phyloP scores from a whole-genome alignment of 2,113 vertebrate genomes.

The Ammodytes dubius region DNA sequence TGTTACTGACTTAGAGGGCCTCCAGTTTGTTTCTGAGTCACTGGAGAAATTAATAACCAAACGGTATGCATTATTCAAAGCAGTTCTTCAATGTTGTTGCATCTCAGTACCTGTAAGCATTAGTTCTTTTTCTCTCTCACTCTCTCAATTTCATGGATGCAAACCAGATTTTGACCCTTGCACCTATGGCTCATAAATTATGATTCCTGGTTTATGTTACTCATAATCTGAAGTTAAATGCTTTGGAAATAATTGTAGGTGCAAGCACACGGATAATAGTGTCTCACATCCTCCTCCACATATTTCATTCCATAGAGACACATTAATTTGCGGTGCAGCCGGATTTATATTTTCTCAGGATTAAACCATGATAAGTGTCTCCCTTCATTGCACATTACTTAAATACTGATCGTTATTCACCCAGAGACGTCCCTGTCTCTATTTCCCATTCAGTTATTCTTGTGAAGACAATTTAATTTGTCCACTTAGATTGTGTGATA shows the following conservation, averaged over 20 bases:
- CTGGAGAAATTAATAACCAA: constrained; percentile 61
- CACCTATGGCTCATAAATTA: constrained; percentile 75
- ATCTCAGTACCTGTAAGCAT: constrained; percentile 51
- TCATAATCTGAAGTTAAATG: constrained; percentile 65
- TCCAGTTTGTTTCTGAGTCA: constrained; percentile 65
- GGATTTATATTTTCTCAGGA: constrained; percentile 51
- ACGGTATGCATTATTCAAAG: constrained; percentile 65
- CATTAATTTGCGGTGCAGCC: constrained; percentile 25
- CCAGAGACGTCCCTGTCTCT: constrained; percentile 33
- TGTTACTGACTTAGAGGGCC: constrained; percentile 44
- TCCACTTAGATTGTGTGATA: background rate
- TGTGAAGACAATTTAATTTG: constrained; percentile 28
- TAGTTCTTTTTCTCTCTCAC: constrained; percentile 3
- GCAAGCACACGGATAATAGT: constrained; percentile 37
- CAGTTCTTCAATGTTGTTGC: constrained; percentile 52
- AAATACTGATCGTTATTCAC: constrained; percentile 51
- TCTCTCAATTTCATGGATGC: constrained; percentile 74
- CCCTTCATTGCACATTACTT: background rate
- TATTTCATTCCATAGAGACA: constrained; percentile 63
- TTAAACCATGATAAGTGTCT: constrained; percentile 56
- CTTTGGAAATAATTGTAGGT: constrained; percentile 58
- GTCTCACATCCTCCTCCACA: constrained; percentile 51
- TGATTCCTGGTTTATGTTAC: constrained; percentile 72
- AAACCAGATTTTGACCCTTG: constrained; percentile 81
- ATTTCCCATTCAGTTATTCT: constrained; percentile 7